Conservation (phyloP, 1,140 invertebrate species). For the Drosophila watanabei region DNA sequence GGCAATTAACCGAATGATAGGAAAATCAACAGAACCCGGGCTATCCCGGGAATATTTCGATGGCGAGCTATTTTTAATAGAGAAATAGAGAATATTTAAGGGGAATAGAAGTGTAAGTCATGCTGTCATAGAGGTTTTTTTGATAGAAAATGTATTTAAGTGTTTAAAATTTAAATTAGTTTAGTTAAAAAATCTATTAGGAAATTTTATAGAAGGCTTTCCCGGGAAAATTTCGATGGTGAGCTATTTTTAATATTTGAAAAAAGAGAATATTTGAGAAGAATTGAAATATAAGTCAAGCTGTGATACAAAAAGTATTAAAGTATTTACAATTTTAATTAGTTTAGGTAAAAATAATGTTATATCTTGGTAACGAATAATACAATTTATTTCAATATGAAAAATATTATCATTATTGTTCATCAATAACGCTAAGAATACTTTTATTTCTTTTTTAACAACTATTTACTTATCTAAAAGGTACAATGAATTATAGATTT, state of each 20-base stretch:
- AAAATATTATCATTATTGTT: too few species aligned
- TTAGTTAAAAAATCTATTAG: too few species aligned
- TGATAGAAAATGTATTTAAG: not conserved
- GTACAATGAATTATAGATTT: too few species aligned
- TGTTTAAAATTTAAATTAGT: not conserved
- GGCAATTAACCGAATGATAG: conserved; percentile 22
- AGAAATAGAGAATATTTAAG: not conserved
- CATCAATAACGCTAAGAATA: too few species aligned
- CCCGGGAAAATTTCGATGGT: conserved; percentile 1
- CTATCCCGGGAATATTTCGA: conserved; percentile 5
- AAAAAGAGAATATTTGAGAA: not conserved
- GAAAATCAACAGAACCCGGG: conserved; percentile 31
- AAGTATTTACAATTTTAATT: not conserved
- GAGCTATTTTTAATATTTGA: not conserved
- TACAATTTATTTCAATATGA: too few species aligned
- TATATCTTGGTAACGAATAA: too few species aligned
- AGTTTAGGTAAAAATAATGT: too few species aligned
- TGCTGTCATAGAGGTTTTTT: too few species aligned
- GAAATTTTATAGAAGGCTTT: too few species aligned
- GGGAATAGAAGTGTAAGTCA: not conserved
- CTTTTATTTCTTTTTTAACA: too few species aligned
- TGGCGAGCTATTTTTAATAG: not conserved
- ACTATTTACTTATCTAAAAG: too few species aligned
- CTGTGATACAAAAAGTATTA: not conserved
- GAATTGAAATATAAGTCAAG: not conserved